Evolutionary conservation across 2,113 vertebrate genomes (phyloP).

Genomic region (Ophiodon elongatus): DNA sequence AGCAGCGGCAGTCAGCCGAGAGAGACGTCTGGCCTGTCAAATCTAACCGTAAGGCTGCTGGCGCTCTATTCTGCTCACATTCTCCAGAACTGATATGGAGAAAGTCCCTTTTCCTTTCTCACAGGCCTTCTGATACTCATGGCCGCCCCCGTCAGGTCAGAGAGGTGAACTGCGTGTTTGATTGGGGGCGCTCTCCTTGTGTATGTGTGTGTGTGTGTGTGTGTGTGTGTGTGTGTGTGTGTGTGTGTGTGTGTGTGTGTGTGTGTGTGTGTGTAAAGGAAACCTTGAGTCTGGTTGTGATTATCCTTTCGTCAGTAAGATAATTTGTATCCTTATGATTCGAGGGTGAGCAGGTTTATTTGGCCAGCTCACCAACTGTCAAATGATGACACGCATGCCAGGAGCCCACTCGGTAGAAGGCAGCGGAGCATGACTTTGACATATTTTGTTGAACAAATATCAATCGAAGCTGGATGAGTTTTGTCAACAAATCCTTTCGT

Average conservation of each 20-base stretch:
- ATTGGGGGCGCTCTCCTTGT: not conserved
- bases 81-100: slow-evolving; percentile 48
- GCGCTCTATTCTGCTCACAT: slow-evolving; percentile 43
- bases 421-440: slow-evolving; percentile 25
- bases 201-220: slow-evolving; percentile 7
- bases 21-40: slow-evolving; percentile 50
- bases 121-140: slow-evolving; percentile 27
- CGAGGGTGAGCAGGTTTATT: slow-evolving; percentile 51
- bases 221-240: not conserved
- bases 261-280: slow-evolving; percentile 8
- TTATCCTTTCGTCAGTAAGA: slow-evolving; percentile 37
- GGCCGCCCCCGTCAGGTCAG: slow-evolving; percentile 58
- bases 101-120: slow-evolving; percentile 30
- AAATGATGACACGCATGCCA: slow-evolving; percentile 22
- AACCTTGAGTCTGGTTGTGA: slow-evolving; percentile 40
- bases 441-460: slow-evolving; percentile 40
- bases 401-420: slow-evolving; percentile 10
- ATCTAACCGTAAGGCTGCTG: slow-evolving; percentile 42
- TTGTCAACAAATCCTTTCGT: slow-evolving; percentile 12
- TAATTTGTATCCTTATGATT: slow-evolving; percentile 28
- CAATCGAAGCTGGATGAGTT: slow-evolving; percentile 21
- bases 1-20: slow-evolving; percentile 36
- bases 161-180: slow-evolving; percentile 27
- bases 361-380: slow-evolving; percentile 12
- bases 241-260: not conserved